phyloP scores from a whole-genome alignment of 2,113 vertebrate genomes.

The Oceanites oceanicus region DNA sequence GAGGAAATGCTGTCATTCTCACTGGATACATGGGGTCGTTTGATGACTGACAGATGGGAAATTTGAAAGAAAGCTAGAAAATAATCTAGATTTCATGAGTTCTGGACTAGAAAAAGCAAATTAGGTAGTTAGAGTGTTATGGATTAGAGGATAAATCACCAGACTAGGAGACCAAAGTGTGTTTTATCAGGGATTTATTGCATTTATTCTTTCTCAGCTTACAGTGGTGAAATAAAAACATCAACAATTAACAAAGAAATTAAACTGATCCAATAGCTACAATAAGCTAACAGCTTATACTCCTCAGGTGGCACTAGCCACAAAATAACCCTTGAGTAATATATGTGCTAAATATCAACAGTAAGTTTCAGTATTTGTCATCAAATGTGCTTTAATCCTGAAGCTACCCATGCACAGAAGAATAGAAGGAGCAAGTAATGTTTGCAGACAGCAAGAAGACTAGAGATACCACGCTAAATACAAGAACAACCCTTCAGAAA shows the following conservation, averaged over 20 bases:
- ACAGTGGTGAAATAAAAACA: constrained; percentile 2
- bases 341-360: not conserved
- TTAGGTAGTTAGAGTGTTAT: not conserved
- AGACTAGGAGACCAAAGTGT: not conserved
- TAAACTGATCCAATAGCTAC: not conserved
- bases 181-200: not conserved
- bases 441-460: not conserved
- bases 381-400: not conserved
- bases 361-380: not conserved
- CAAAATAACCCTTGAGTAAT: constrained; percentile 14
- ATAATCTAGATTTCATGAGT: not conserved
- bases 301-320: not conserved
- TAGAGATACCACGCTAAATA: not conserved
- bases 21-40: not conserved
- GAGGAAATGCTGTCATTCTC: not conserved
- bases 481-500: not conserved
- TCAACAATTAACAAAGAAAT: constrained; percentile 21
- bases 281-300: not conserved
- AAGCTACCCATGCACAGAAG: not conserved
- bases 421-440: not conserved
- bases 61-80: not conserved
- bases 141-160: not conserved
- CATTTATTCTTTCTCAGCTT: not conserved
- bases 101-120: not conserved
- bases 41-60: not conserved